Evolutionary conservation across 1,140 invertebrate species (phyloP).

Genomic region (Elysia chlorotica): DNA sequence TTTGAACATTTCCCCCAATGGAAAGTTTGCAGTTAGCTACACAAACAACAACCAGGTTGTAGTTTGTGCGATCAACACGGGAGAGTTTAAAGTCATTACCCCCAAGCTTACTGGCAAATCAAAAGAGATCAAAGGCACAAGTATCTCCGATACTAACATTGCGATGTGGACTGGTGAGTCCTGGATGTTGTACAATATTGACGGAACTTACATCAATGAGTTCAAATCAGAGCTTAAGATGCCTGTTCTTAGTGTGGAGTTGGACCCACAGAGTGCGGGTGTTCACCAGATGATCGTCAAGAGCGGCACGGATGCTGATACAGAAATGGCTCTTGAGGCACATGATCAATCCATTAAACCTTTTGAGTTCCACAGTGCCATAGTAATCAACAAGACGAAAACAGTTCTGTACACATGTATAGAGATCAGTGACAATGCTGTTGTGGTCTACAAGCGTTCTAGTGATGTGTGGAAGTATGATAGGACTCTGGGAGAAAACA

Average conservation of each 20-base stretch:
- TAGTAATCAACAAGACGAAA: slow-evolving; percentile 60
- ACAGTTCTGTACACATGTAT: slow-evolving; percentile 59
- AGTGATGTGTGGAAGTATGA: slow-evolving; percentile 60
- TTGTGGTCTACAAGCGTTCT: slow-evolving; percentile 54
- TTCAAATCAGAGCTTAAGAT: slow-evolving; percentile 47
- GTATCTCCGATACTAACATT: slow-evolving; percentile 50
- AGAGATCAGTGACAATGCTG: slow-evolving; percentile 58
- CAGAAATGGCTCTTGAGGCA: slow-evolving; percentile 54
- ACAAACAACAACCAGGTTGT: slow-evolving; percentile 89
- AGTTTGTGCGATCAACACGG: slow-evolving; percentile 56
- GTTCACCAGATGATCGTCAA: slow-evolving; percentile 48
- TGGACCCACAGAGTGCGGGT: slow-evolving; percentile 32
- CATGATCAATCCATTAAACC: slow-evolving; percentile 66
- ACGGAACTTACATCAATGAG: slow-evolving; percentile 40
- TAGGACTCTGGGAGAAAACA: slow-evolving; percentile 60
- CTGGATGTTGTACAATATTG: slow-evolving; percentile 53
- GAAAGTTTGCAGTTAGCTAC: slow-evolving; percentile 93
- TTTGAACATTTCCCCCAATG: slow-evolving; percentile 90
- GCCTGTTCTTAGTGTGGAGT: slow-evolving; percentile 41
- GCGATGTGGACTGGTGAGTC: slow-evolving; percentile 50
- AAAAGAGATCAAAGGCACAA: slow-evolving; percentile 44
- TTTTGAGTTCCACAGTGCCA: slow-evolving; percentile 78
- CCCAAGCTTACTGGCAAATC: slow-evolving; percentile 73
- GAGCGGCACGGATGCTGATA: slow-evolving; percentile 44
- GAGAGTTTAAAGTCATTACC: slow-evolving; percentile 76